Evolutionary conservation across 2,113 vertebrate genomes (phyloP).

Genomic region (Pedionomus torquatus): DNA sequence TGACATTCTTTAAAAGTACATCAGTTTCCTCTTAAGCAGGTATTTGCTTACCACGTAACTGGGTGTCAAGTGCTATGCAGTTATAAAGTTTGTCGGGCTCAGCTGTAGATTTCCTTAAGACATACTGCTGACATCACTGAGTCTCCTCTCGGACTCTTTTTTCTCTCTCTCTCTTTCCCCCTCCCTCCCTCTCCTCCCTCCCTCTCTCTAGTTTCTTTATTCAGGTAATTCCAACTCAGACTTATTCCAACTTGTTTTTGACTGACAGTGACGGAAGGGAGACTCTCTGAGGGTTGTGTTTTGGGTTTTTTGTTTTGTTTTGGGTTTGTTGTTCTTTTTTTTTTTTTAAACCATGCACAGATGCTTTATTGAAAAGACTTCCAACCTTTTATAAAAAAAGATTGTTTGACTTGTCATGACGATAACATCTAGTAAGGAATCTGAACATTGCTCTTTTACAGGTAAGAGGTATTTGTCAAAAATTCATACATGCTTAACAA

Average conservation of each 20-base stretch:
- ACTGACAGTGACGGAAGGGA: conserved; percentile 72
- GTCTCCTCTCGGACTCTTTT: conserved; percentile 70
- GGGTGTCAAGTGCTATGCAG: conserved; percentile 41
- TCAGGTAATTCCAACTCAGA: conserved; percentile 81
- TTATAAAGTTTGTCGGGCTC: conserved; percentile 64
- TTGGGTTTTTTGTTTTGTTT: background rate
- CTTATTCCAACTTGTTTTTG: conserved; percentile 80
- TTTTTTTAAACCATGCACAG: background rate
- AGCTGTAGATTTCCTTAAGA: conserved; percentile 77
- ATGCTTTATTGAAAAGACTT: conserved; percentile 46
- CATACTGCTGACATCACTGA: conserved; percentile 75
- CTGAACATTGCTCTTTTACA: conserved; percentile 60
- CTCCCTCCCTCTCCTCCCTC: conserved; percentile 41
- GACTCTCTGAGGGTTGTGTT: background rate
- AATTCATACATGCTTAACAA: conserved; percentile 10
- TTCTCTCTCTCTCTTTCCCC: conserved; percentile 35
- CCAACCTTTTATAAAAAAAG: conserved; percentile 24
- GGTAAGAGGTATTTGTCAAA: conserved; percentile 73
- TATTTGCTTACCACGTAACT: conserved; percentile 57
- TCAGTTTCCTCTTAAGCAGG: conserved; percentile 66
- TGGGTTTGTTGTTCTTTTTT: too few species aligned
- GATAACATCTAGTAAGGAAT: conserved; percentile 65
- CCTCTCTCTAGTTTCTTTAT: conserved; percentile 61
- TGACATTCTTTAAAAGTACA: conserved; percentile 46
- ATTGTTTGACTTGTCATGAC: conserved; percentile 50